phyloP scores from a whole-genome alignment of 2,113 vertebrate genomes.

The Anser cygnoides region DNA sequence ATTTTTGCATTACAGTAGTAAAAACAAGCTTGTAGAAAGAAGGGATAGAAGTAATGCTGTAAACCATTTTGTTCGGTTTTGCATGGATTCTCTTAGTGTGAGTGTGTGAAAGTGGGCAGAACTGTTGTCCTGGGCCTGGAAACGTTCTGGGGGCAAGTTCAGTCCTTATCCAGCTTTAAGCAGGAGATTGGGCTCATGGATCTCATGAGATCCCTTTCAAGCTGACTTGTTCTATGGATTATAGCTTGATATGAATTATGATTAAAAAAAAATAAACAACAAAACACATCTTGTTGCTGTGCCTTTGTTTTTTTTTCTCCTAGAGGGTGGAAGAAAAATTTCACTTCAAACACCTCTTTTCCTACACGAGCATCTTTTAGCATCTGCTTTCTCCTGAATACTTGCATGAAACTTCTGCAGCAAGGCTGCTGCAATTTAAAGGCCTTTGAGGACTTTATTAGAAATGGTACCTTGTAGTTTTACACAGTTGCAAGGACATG shows the following conservation, averaged over 20 bases:
- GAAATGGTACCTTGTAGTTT: no score
- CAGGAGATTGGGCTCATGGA: neutral
- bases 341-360: neutral
- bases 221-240: neutral
- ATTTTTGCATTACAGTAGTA: neutral
- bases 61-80: neutral
- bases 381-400: neutral
- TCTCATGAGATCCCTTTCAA: neutral
- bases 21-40: neutral
- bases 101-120: neutral
- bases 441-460: neutral
- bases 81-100: neutral
- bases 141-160: neutral
- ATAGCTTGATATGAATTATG: neutral
- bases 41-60: neutral
- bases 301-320: neutral
- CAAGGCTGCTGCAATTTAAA: neutral
- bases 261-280: no score
- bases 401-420: neutral
- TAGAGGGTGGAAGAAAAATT: neutral
- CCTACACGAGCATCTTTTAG: neutral
- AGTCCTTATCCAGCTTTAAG: neutral
- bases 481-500: neutral
- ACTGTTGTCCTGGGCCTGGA: neutral
- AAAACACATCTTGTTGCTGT: neutral